Base-by-base conservation (phyloP, 2,888 invertebrate genomes). In the Acanthoscelides obtectus region DNA sequence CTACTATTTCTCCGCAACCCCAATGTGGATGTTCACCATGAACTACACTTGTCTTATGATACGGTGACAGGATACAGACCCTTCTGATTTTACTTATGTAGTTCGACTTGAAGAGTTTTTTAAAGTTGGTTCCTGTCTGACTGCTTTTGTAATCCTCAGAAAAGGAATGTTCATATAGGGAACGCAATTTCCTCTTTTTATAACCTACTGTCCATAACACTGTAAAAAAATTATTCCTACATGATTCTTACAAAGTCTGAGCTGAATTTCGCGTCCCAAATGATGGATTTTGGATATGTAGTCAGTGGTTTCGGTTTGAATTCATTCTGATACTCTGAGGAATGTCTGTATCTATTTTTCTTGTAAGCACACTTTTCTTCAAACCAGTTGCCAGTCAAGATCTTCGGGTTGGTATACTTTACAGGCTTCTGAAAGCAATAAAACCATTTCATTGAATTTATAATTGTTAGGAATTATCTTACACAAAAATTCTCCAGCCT, bases 361-460 rank as follows among this genome's bases (percentile, higher is more conserved):
- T 72, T 67, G 67, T 77, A 78, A 6, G 68, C 64, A 20, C 73
- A 67, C 20, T 69, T 69, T 20, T 79, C 77, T 74, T 81, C 79
- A 64, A 76, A 73, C 81, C 81, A 81, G 68, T 80, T 79, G 27
- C 80, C 81, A 22, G 81, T 64, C 64, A 78, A 74, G 22, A 80
- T 76, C 68, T 76, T 76, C 64, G 73, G 73, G 6, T 67, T 70
- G 0, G 74, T 76, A 66, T 79, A 80, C 69, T 72, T 72, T 64
- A 71, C 71, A 12, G 73, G 76, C 72, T 76, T 77, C 78, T 78
- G 67, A 6, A 78, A 77, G 67, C 69, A 63, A 69, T 1, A 66
- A 66, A 66, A 66, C 5, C 20, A 66, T 66, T 6, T 66, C 21
- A 66, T 21, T 66, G 20, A 12, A 22, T 66, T 21, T n/a, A n/a